Evolutionary conservation across 2,888 invertebrate species (phyloP).

Genomic region (Platerodrilus igneus): DNA sequence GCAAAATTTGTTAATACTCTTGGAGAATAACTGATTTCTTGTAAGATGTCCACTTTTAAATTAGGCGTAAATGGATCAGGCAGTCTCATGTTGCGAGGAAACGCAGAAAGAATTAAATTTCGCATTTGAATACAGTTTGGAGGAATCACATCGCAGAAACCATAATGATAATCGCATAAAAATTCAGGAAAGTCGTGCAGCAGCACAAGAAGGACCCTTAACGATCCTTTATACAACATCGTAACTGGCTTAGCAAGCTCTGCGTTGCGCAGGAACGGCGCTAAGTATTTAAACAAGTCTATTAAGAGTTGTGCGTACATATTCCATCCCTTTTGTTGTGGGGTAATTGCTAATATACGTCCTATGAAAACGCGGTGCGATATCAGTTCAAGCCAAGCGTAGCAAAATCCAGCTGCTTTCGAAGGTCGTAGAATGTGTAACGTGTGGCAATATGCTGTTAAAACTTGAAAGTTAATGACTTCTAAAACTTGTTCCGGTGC

Average conservation of each 20-base stretch:
- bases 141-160: constrained; percentile 98
- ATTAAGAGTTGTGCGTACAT: constrained; percentile 95
- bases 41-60: constrained; percentile 79
- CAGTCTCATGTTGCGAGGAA: constrained; percentile 94
- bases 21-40: constrained; percentile 84
- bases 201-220: constrained; percentile 89
- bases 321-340: constrained; percentile 94
- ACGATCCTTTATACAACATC: constrained; percentile 90
- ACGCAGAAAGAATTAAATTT: constrained; percentile 95
- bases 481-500: constrained; percentile 90
- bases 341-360: constrained; percentile 82
- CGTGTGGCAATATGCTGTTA: constrained; percentile 95
- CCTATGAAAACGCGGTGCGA: constrained; percentile 96
- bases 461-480: constrained; percentile 88
- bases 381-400: constrained; percentile 96
- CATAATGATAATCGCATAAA: constrained; percentile 97
- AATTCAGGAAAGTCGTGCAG: constrained; percentile 99
- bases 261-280: constrained; percentile 95
- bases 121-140: constrained; percentile 99
- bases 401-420: constrained; percentile 94
- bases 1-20: constrained; percentile 86
- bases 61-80: constrained; percentile 99
- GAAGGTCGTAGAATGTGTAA: constrained; percentile 89
- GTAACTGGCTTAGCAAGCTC: constrained; percentile 93
- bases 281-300: constrained; percentile 93